phyloP scores from a whole-genome alignment of 2,797 vertebrate genomes.

The Darevskia mixta region DNA sequence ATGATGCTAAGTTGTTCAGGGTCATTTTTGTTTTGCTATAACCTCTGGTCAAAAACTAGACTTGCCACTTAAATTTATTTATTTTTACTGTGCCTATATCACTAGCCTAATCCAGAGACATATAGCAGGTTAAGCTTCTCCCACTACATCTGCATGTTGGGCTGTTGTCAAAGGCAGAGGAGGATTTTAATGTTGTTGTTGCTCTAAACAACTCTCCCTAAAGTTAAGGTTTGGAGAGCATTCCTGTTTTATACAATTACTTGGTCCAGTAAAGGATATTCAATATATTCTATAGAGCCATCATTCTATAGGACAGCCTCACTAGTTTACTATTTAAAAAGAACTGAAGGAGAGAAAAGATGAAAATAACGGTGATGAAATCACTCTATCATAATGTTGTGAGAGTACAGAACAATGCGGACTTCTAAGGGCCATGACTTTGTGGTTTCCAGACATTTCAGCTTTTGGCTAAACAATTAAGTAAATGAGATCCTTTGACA shows the following conservation, averaged over 20 bases:
- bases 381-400: slow-evolving; percentile 5
- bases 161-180: neutral
- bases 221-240: neutral
- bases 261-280: neutral
- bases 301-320: neutral
- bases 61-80: neutral
- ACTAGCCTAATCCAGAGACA: neutral
- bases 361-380: slow-evolving; percentile 22
- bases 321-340: neutral
- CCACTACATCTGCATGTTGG: too few relatives aligned
- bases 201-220: neutral
- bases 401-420: slow-evolving; percentile 13
- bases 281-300: neutral
- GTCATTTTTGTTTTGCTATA: too few relatives aligned
- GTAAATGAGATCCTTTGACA: slow-evolving; percentile 32
- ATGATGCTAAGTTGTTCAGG: too few relatives aligned
- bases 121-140: neutral
- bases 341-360: neutral
- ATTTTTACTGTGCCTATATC: neutral
- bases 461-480: slow-evolving; percentile 36
- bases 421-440: slow-evolving; percentile 22
- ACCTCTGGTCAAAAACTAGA: neutral
- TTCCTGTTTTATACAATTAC: neutral
- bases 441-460: slow-evolving; percentile 36
- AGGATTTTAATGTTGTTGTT: neutral